Evolutionary conservation across 2,113 vertebrate species (phyloP).

Genomic region (Apodemus sylvaticus): DNA sequence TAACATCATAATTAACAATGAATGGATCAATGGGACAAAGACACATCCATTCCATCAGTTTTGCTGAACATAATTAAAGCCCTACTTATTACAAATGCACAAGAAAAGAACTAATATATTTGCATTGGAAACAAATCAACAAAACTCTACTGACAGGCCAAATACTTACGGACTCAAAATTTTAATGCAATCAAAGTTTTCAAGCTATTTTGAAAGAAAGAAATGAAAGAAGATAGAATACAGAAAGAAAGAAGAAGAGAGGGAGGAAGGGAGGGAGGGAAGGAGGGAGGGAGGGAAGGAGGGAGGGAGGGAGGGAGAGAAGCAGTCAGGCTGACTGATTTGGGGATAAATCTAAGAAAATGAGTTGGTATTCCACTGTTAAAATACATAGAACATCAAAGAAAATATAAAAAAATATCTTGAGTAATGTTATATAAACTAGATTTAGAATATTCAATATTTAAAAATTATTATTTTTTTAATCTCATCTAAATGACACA

Average conservation of each 20-base stretch:
- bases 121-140: neutral
- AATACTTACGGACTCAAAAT: neutral
- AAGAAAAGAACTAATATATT: neutral
- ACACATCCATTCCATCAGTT: neutral
- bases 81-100: neutral
- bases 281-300: too few relatives aligned
- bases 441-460: neutral
- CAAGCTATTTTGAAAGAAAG: neutral
- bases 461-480: constrained; percentile 24
- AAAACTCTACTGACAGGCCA: neutral
- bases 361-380: neutral
- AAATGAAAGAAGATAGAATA: neutral
- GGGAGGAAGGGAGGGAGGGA: accelerated
- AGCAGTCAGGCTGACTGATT: neutral
- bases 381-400: neutral
- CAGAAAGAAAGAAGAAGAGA: accelerated
- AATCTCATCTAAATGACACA: neutral
- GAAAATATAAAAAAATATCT: neutral
- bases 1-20: neutral
- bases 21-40: neutral
- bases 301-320: neutral
- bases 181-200: neutral
- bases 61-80: neutral
- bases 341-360: neutral
- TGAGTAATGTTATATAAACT: neutral